phyloP scores from a whole-genome alignment of 2,797 vertebrate genomes.

The Aselliscus stoliczkanus region DNA sequence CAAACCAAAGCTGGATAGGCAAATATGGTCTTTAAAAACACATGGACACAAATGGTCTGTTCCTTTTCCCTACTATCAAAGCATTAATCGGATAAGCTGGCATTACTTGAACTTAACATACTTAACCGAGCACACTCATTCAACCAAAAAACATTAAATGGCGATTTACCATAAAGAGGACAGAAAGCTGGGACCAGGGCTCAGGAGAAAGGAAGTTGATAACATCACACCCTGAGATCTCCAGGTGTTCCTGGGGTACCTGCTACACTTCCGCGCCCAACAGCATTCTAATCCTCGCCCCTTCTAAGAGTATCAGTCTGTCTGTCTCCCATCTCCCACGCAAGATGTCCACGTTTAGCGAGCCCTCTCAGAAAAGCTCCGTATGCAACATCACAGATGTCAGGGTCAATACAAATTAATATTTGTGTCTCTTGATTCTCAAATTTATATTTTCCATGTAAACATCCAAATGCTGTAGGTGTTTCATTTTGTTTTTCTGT shows the following conservation, averaged over 20 bases:
- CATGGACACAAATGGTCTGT: neutral
- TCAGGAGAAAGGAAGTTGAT: neutral
- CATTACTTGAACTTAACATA: neutral
- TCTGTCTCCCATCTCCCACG: neutral
- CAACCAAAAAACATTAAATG: neutral
- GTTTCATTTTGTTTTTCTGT: neutral
- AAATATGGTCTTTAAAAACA: neutral
- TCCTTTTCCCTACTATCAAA: neutral
- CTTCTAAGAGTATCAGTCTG: neutral
- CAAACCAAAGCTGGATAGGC: neutral
- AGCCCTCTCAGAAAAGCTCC: neutral
- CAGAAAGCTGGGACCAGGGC: neutral
- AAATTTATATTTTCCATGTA: neutral
- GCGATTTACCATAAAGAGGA: neutral
- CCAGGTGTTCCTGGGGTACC: neutral
- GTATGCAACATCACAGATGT: neutral
- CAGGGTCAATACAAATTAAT: neutral
- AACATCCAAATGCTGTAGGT: neutral
- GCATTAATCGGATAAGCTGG: neutral
- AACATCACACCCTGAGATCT: neutral
- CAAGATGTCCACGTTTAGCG: rapidly evolving
- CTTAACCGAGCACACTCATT: neutral
- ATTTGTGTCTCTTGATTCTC: neutral
- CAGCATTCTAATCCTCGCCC: rapidly evolving
- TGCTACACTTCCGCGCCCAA: rapidly evolving